Conservation (phyloP, 2,888 invertebrate species). For the Oscheius onirici region DNA sequence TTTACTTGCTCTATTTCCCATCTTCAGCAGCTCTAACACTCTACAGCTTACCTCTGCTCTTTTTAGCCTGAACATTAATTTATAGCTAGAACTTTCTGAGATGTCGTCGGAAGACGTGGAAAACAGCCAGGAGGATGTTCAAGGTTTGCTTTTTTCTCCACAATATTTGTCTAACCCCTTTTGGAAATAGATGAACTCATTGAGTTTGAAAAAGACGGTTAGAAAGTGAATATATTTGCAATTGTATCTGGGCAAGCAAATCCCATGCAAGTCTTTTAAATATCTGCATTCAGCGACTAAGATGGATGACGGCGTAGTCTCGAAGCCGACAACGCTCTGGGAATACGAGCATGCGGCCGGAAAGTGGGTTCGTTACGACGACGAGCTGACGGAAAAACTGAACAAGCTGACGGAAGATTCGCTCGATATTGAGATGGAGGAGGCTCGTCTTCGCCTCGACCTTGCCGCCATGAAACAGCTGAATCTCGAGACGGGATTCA, state of each 20-base stretch:
- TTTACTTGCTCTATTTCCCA: too few relatives aligned
- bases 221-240: too few relatives aligned
- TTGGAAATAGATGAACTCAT: too few relatives aligned
- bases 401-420: slow-evolving; percentile 20
- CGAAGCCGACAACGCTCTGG: slow-evolving; percentile 10
- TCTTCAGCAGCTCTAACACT: neutral
- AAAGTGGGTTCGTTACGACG: slow-evolving; percentile 30
- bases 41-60: neutral
- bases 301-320: neutral
- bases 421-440: slow-evolving; percentile 31
- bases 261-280: too few relatives aligned
- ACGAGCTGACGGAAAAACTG: slow-evolving; percentile 23
- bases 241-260: too few relatives aligned
- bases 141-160: neutral
- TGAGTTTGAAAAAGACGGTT: too few relatives aligned
- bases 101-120: slow-evolving; percentile 10
- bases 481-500: slow-evolving; percentile 38
- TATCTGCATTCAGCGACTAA: neutral
- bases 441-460: slow-evolving; percentile 28
- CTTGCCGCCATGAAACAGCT: slow-evolving; percentile 32
- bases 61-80: neutral
- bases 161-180: too few relatives aligned
- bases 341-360: slow-evolving; percentile 29
- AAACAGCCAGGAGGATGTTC: neutral
- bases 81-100: neutral